Percentiles rank a stretch among this genome's conserved stretches.
Evolutionary conservation across 2,113 vertebrate species (phyloP).

Genomic region (Cairina moschata): DNA sequence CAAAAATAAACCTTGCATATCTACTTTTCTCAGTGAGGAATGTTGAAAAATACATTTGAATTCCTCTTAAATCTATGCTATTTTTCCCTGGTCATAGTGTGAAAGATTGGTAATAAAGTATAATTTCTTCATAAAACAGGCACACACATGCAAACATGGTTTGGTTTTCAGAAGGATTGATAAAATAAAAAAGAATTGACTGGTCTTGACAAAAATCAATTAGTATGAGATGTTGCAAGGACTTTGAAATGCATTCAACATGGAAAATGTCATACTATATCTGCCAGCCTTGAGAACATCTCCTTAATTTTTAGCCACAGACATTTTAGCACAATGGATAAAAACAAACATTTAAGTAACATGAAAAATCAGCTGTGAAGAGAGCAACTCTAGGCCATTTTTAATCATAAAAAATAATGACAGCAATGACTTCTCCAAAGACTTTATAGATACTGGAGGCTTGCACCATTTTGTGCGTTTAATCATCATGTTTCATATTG

Average conservation of each 20-base stretch:
- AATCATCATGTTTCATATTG: neutral
- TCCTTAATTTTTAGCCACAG: neutral
- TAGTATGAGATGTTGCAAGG: neutral
- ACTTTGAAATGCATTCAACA: neutral
- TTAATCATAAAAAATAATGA: neutral
- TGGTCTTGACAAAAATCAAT: constrained; percentile 18
- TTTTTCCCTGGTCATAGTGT: neutral
- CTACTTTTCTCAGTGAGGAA: neutral
- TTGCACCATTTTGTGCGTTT: neutral
- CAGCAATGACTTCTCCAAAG: neutral
- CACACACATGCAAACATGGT: neutral
- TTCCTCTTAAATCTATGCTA: neutral
- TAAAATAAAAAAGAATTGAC: neutral
- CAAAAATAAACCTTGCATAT: neutral
- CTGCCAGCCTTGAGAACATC: neutral
- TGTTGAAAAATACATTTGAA: neutral
- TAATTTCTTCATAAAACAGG: neutral
- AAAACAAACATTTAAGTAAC: neutral
- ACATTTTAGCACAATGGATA: neutral
- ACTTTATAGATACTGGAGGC: neutral
- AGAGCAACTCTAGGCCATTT: neutral
- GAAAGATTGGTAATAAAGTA: neutral
- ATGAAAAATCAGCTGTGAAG: neutral
- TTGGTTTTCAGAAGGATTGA: neutral
- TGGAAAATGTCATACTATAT: neutral